Conservation (phyloP, 2,888 invertebrate genomes). For the Zonitis immaculata region DNA sequence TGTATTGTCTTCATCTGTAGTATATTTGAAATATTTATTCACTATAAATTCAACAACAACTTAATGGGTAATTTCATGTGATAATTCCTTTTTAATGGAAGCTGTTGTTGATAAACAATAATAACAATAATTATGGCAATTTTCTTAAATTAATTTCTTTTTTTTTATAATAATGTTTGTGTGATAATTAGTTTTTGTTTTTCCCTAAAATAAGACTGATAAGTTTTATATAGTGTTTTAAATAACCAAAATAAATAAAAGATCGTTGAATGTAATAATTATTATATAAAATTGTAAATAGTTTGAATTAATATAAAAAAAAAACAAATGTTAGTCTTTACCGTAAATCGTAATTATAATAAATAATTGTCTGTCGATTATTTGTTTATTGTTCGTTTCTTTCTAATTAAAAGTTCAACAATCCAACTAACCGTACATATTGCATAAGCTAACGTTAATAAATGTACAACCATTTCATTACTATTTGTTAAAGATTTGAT, state of each 20-base stretch:
- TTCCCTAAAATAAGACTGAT: conserved; percentile 28
- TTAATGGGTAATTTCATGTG: neutral
- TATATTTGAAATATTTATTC: neutral
- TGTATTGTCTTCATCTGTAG: conserved; percentile 1
- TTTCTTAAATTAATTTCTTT: no score
- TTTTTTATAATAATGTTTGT: no score
- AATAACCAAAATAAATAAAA: conserved; percentile 9
- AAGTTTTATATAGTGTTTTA: conserved; percentile 23
- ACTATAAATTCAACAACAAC: conserved; percentile 4
- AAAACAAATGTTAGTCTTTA: neutral
- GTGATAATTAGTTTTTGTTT: conserved; percentile 28
- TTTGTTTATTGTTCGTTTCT: neutral
- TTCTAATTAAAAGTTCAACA: conserved; percentile 50
- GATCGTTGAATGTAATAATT: conserved; percentile 11
- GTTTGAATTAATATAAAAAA: conserved; percentile 5
- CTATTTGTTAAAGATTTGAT: conserved; percentile 60
- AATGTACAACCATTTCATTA: conserved; percentile 62
- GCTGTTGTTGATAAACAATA: neutral
- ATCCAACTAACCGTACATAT: conserved; percentile 67
- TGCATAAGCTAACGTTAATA: conserved; percentile 61
- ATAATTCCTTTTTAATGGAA: neutral
- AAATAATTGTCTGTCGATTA: neutral
- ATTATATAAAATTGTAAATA: conserved; percentile 19
- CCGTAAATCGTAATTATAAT: conserved; percentile 7
- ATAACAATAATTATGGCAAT: no score